Conservation (phyloP, 2,797 vertebrate species). For the Miichthys miiuy region DNA sequence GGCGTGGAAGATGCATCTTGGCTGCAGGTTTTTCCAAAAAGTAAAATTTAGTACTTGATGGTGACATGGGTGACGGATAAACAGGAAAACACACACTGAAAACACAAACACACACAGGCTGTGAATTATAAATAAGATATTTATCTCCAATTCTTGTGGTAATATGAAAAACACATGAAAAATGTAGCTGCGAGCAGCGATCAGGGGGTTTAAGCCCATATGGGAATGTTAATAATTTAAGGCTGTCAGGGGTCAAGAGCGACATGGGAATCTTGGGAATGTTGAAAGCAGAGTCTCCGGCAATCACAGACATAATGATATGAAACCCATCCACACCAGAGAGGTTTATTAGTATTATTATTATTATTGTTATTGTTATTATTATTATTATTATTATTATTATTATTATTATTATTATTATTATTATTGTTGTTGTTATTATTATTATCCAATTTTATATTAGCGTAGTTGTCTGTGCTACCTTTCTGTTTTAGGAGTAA, state of each 20-base stretch:
- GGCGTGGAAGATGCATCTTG: neutral
- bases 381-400: constrained; percentile 18
- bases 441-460: constrained; percentile 30
- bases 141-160: constrained; percentile 59
- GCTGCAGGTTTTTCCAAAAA: constrained; percentile 23
- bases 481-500: constrained; percentile 32
- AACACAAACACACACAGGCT: constrained; percentile 44
- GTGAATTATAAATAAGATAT: constrained; percentile 61
- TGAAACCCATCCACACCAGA: constrained; percentile 36
- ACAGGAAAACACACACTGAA: constrained; percentile 41
- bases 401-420: neutral
- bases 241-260: constrained; percentile 80
- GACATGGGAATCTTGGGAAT: constrained; percentile 79
- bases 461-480: constrained; percentile 26
- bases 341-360: neutral
- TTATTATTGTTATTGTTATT: constrained; percentile 22
- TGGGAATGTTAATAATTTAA: constrained; percentile 85
- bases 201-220: constrained; percentile 75
- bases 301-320: constrained; percentile 66
- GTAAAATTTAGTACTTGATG: constrained; percentile 21
- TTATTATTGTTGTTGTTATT: constrained; percentile 24
- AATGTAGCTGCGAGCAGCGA: constrained; percentile 74
- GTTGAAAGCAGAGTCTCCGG: constrained; percentile 67
- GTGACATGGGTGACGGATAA: constrained; percentile 35
- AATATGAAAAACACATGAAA: constrained; percentile 80